Evolutionary conservation across 2,113 vertebrate genomes (phyloP).

Genomic region (chimpanzee (Pan troglodytes)): NHGRI_mPanTro3-v2.1_pri NC_072403.2:158103001-158103500

Average conservation of each 20-base stretch:
- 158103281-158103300: conserved; percentile 4
- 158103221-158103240: neutral
- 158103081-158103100: neutral
- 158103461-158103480: neutral
- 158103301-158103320: neutral
- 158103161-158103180: neutral
- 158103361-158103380: neutral
- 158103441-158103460: neutral
- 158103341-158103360: neutral
- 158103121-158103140: neutral
- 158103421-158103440: neutral
- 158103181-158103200: neutral
- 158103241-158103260: neutral
- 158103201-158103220: neutral
- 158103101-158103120: neutral
- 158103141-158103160: neutral
- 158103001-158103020: neutral
- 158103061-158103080: neutral
- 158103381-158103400: neutral
- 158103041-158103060: neutral
- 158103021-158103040: neutral
- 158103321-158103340: neutral
- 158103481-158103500: neutral
- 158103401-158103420: neutral
- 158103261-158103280: neutral